Conservation (phyloP, 2,797 vertebrate genomes). For the Clarias laeviceps region DNA sequence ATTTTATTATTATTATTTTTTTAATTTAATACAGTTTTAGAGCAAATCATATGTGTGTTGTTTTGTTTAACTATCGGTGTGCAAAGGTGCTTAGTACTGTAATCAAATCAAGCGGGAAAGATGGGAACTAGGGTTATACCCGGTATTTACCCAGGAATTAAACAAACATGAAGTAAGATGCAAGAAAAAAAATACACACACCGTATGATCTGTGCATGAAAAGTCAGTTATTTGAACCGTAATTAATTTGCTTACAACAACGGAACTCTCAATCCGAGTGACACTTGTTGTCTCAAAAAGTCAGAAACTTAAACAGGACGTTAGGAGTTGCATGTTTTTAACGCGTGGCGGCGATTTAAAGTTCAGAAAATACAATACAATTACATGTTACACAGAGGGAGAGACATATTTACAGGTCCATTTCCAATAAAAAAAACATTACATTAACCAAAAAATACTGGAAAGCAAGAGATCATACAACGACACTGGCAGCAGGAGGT, state of each 20-base stretch:
- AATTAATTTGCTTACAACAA: background rate
- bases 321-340: background rate
- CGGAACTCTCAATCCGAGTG: background rate
- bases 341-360: background rate
- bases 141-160: background rate
- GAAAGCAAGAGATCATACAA: slow-evolving; percentile 26
- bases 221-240: background rate
- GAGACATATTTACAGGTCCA: background rate
- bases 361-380: slow-evolving; percentile 4
- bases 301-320: background rate
- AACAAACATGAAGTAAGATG: background rate
- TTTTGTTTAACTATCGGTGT: background rate
- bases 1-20: too few species aligned
- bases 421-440: background rate
- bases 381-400: background rate
- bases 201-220: background rate
- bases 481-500: slow-evolving; percentile 26
- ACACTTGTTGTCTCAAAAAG: background rate
- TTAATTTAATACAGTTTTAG: background rate
- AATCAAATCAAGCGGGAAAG: background rate
- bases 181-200: background rate
- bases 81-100: background rate
- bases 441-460: background rate
- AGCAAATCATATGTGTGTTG: background rate
- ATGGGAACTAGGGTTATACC: background rate